Evolutionary conservation across 2,888 invertebrate species (phyloP).

Genomic region (Trissoscelio sp.): DNA sequence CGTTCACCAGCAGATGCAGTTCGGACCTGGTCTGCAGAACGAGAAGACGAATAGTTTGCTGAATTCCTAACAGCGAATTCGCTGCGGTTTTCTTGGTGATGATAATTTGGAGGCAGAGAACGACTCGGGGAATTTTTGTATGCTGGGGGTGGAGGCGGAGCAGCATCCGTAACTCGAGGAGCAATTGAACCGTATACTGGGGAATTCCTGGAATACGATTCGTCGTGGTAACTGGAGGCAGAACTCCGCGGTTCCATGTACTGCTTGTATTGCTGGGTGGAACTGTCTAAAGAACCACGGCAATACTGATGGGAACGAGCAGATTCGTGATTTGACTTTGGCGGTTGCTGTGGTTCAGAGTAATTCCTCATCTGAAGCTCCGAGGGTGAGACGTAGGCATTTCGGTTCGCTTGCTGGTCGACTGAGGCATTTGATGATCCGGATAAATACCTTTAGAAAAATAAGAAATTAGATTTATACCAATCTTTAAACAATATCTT

Average conservation of each 20-base stretch:
- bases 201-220: slow-evolving; percentile 76
- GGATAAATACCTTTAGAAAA: slow-evolving; percentile 72
- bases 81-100: slow-evolving; percentile 73
- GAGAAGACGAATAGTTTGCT: slow-evolving; percentile 76
- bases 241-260: slow-evolving; percentile 75
- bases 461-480: neutral
- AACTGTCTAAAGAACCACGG: slow-evolving; percentile 73
- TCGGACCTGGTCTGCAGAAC: slow-evolving; percentile 59
- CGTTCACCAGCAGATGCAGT: slow-evolving; percentile 56
- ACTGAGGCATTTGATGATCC: slow-evolving; percentile 70
- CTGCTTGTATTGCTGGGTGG: slow-evolving; percentile 74
- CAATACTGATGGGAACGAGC: slow-evolving; percentile 79
- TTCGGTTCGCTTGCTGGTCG: slow-evolving; percentile 79
- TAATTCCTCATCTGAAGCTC: slow-evolving; percentile 79
- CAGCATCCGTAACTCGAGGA: slow-evolving; percentile 70
- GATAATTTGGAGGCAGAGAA: slow-evolving; percentile 59
- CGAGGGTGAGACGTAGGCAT: slow-evolving; percentile 81
- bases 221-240: slow-evolving; percentile 74
- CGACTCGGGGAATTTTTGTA: slow-evolving; percentile 75
- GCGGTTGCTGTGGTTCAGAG: slow-evolving; percentile 71
- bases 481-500: no score
- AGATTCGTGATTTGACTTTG: slow-evolving; percentile 78
- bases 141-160: slow-evolving; percentile 57
- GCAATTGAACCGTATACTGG: slow-evolving; percentile 73
- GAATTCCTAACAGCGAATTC: slow-evolving; percentile 77